phyloP scores from a whole-genome alignment of 1,140 invertebrate genomes.

The Drosophila sechellia region DNA sequence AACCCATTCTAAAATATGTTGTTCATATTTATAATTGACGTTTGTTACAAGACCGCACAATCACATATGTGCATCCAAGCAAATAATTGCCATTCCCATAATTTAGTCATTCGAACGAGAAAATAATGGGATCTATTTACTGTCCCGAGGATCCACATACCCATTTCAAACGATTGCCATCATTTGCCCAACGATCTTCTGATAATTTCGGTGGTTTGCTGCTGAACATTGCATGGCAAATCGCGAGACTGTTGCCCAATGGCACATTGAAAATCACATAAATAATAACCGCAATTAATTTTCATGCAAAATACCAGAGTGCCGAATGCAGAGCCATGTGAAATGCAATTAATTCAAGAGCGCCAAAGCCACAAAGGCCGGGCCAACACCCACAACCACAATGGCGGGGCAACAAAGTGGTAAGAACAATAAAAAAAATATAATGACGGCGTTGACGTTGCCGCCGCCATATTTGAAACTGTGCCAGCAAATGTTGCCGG shows the following conservation, averaged over 20 bases:
- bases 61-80: slow-evolving; percentile 1
- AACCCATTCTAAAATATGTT: too few relatives aligned
- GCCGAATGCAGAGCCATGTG: slow-evolving; percentile 64
- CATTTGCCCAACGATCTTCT: slow-evolving; percentile 9
- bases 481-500: slow-evolving; percentile 52
- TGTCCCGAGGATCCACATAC: slow-evolving; percentile 2
- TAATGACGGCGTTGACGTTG: slow-evolving; percentile 73
- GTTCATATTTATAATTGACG: background rate
- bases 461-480: slow-evolving; percentile 73
- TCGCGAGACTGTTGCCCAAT: slow-evolving; percentile 22
- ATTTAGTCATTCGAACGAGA: slow-evolving; percentile 23
- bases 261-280: slow-evolving; percentile 56
- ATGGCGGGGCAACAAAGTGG: slow-evolving; percentile 53
- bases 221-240: slow-evolving; percentile 23
- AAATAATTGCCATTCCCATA: slow-evolving; percentile 18
- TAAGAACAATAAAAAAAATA: slow-evolving; percentile 67
- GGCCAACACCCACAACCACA: slow-evolving; percentile 42
- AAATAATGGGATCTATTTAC: slow-evolving; percentile 20
- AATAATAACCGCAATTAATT: slow-evolving; percentile 76
- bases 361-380: slow-evolving; percentile 18
- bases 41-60: background rate
- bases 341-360: slow-evolving; percentile 79
- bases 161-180: slow-evolving; percentile 34
- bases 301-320: slow-evolving; percentile 58
- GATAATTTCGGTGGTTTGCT: slow-evolving; percentile 26